Evolutionary conservation across 2,113 vertebrate species (phyloP), one percentile per base, ranked within the genome.

Genomic region (Hydrolagus affinis): DNA sequence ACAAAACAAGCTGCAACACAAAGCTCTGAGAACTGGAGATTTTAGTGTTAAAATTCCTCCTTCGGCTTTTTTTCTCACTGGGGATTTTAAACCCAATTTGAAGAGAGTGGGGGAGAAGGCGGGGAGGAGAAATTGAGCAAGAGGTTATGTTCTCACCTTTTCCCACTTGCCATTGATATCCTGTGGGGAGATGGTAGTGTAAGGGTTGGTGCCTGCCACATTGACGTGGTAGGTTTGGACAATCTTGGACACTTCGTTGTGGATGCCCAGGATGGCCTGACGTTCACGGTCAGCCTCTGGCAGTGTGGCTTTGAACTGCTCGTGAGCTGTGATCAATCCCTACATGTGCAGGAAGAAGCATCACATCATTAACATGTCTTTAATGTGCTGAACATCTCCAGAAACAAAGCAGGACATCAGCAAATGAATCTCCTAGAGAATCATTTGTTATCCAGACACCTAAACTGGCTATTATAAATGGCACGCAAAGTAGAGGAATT

Each of bases 91-190:
- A 19, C 12, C 14, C 25, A 28, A 83, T 7, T 3, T 30, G 71
- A 7, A 73, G 71, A 71, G 17, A n/a, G 32, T 57, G 15, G 3
- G 11, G 21, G 15, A 10, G 7, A 21, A 23, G 69, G n/a, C 0
- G 23, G 10, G 70, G 70, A 71, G 70, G 6, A 78, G 12, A 28
- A 28, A 28, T 80, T 83, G 28, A 19, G 60, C 2, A 11, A 66
- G 2, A 21, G 4, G 8, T 25, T 25, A 57, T 28, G 17, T 60
- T 68, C 69, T 87, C 90, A 99, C 98, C 60, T 96, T 97, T 87
- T 99, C 97, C 98, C 98, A 99, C 92, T 99, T 99, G 94, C 92
- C 89, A 68, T 98, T 98, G 88, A 99, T 94, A 92, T 99, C 98
- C 76, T 96, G 96, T 44, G 97, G 95, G 64, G 95, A 96, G 93